phyloP scores from a whole-genome alignment of 2,888 invertebrate genomes.

The Oligia strigilis region DNA sequence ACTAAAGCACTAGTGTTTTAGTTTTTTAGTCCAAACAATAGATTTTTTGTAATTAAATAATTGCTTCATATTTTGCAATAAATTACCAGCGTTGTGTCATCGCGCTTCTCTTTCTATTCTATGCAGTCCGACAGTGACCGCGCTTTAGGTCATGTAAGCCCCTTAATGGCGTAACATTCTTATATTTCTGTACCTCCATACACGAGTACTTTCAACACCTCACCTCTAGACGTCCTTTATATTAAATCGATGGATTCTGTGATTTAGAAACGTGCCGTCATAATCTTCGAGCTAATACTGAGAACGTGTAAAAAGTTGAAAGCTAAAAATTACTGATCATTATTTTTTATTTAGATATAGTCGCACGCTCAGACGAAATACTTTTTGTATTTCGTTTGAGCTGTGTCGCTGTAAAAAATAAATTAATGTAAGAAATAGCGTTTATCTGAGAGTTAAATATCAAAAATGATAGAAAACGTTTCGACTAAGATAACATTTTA shows the following conservation, averaged over 20 bases:
- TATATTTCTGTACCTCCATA: background rate
- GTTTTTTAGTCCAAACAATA: too few relatives aligned
- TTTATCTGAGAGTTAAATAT: background rate
- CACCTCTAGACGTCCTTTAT: slow-evolving; percentile 61
- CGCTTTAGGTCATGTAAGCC: too few relatives aligned
- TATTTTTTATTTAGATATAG: slow-evolving; percentile 44
- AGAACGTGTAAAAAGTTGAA: slow-evolving; percentile 40
- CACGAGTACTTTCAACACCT: background rate
- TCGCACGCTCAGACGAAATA: slow-evolving; percentile 11
- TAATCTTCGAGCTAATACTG: slow-evolving; percentile 47
- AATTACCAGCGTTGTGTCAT: too few relatives aligned
- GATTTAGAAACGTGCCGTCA: slow-evolving; percentile 32
- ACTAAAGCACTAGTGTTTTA: too few relatives aligned
- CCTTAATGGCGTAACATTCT: background rate
- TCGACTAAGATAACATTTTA: background rate
- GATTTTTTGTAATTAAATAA: too few relatives aligned
- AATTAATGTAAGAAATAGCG: background rate
- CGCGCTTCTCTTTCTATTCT: too few relatives aligned
- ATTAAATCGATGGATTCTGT: slow-evolving; percentile 23
- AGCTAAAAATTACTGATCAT: slow-evolving; percentile 49
- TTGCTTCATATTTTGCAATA: too few relatives aligned
- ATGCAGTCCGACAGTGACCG: too few relatives aligned
- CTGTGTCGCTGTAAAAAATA: slow-evolving; percentile 5
- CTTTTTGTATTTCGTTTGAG: slow-evolving; percentile 1
- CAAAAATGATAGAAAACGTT: background rate